Base-by-base conservation (phyloP, 2,888 invertebrate genomes). In the Brenthis daphne region DNA sequence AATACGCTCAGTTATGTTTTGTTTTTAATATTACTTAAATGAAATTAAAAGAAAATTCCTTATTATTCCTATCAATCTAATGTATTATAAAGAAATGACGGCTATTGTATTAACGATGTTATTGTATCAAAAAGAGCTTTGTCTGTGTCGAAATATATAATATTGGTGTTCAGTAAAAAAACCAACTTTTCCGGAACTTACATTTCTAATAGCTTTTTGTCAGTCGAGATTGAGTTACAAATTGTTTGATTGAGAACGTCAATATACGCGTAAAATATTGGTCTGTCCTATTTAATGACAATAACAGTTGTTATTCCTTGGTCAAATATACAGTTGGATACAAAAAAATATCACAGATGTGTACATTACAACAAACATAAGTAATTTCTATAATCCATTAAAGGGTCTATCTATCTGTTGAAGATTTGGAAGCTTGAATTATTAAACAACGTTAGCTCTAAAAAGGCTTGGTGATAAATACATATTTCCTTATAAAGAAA, bases 371-470 rank as follows among this genome's bases (percentile, higher is more conserved):
- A 33, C n/a, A 50, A 29, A 50, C 50, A 61, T 55, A 43, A 64
- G 54, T 51, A 65, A 64, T 60, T 56, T 70, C 58, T 47, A 53
- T 57, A 57, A 20, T 56, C 50, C 51, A 33, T 57, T 68, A 61
- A 16, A 68, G 53, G 37, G 51, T 47, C 55, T 65, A 57, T 43
- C 11, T 11, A 43, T 43, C 11, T 11, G 11, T 43, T 43, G 2
- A 43, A 64, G 50, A 57, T 68, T 65, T 53, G 50, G 63, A 57
- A 63, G 50, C 67, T 64, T 61, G 20, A 61, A 67, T 70, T 65
- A 65, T 51, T 66, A 66, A 71, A 53, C 64, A 64, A 64, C 56
- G 64, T 71, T 64, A 58, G 51, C 55, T 55, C 60, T 71, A 68
- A 65, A 66, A 51, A 61, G 55, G 64, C 58, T 64, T 60, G 47